Evolutionary conservation across 2,888 invertebrate species (phyloP).

Genomic region (Eristalinus aeneus): DNA sequence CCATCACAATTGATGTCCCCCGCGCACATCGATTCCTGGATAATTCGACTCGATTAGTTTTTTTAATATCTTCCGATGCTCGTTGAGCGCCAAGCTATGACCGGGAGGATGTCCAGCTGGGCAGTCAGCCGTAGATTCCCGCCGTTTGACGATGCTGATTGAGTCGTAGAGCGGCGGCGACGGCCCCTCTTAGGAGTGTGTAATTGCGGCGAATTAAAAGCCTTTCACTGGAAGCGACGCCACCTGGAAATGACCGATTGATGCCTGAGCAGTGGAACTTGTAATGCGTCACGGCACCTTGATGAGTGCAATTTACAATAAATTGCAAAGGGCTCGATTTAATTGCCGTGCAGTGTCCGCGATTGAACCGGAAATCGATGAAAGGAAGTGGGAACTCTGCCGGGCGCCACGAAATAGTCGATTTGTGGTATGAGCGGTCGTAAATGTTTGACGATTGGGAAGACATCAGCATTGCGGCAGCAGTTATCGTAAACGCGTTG

Average conservation of each 20-base stretch:
- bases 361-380: not conserved
- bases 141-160: not conserved
- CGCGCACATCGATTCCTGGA: not conserved
- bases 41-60: conserved; percentile 60
- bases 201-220: not conserved
- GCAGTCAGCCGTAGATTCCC: not conserved
- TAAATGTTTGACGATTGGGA: not conserved
- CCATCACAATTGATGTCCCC: conserved; percentile 1
- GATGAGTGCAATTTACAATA: not conserved
- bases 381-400: not conserved
- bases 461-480: not conserved
- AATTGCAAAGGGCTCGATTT: not conserved
- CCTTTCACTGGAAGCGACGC: not conserved
- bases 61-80: conserved; percentile 53
- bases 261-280: not conserved
- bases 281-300: not conserved
- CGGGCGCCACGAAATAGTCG: not conserved
- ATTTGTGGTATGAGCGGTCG: not conserved
- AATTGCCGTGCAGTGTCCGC: not conserved
- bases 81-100: conserved; percentile 5
- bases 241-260: not conserved
- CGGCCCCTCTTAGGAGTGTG: not conserved
- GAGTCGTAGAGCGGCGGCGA: not conserved
- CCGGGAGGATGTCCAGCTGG: not conserved
- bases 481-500: no score